These are phyloP conservation scores for Sarcophilus harrisii DNA, from an alignment of 2,797 vertebrate species.

Conservation along the genomic window DNA sequence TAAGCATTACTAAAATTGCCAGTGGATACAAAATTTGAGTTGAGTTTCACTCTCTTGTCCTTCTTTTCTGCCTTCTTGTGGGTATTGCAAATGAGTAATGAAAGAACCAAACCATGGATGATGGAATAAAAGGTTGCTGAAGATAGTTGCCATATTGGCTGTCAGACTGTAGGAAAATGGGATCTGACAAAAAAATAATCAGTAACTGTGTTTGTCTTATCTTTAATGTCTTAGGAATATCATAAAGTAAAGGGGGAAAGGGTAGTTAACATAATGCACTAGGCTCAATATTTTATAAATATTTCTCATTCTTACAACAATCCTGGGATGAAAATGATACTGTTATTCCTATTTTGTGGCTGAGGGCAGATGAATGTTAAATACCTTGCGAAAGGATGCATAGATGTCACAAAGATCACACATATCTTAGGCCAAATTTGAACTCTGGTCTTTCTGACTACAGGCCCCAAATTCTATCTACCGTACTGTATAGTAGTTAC, in stretches of 20 bases:
- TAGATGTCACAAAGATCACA: too few relatives aligned
- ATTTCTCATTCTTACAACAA: background rate
- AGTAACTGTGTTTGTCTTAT: background rate
- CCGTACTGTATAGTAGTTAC: background rate
- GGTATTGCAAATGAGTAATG: conserved; percentile 32
- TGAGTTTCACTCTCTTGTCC: conserved; percentile 30
- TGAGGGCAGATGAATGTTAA: background rate
- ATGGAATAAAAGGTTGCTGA: background rate
- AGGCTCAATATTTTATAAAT: background rate
- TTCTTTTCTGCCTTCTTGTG: conserved; percentile 22
- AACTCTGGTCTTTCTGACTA: background rate
- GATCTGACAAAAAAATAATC: background rate
- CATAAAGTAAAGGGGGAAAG: background rate
- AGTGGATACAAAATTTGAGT: conserved; percentile 3
- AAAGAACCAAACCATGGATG: conserved; percentile 19
- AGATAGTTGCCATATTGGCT: background rate
- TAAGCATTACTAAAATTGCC: conserved; percentile 15
- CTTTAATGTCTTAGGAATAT: background rate
- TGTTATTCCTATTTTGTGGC: background rate
- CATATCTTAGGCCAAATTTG: background rate
- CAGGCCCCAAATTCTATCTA: background rate
- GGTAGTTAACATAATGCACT: background rate
- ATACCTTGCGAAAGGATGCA: background rate
- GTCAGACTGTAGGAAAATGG: background rate
- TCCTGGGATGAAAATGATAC: too few relatives aligned